These are phyloP conservation scores for Drosophila kohkoa DNA, from an alignment of 1,140 invertebrate species.

Conservation along the genomic window DNA sequence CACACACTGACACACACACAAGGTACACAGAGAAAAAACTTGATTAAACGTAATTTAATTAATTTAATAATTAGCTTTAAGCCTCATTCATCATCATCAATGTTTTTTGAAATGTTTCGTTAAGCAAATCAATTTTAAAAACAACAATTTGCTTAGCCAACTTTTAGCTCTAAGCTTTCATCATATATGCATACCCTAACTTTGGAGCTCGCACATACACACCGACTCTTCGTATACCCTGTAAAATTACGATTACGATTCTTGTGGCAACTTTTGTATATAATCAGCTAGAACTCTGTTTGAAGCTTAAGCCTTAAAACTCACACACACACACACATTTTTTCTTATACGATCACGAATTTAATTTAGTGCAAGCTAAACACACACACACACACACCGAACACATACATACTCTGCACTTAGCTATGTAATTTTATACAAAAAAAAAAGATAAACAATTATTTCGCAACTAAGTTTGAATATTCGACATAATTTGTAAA, in stretches of 20 bases:
- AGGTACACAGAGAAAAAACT: constrained; percentile 19
- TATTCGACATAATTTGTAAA: constrained; percentile 67
- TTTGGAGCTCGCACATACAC: not conserved
- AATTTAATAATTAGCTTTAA: constrained; percentile 57
- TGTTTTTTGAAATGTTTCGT: constrained; percentile 23
- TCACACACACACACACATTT: constrained; percentile 32
- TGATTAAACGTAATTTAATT: constrained; percentile 47
- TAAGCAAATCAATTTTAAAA: constrained; percentile 79
- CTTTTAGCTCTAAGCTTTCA: not conserved
- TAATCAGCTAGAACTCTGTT: constrained; percentile 41
- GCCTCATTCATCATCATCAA: constrained; percentile 54
- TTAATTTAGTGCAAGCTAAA: constrained; percentile 61
- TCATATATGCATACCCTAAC: constrained; percentile 25
- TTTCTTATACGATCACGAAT: constrained; percentile 70
- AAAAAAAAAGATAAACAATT: constrained; percentile 28
- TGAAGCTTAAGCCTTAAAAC: constrained; percentile 31
- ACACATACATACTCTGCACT: constrained; percentile 29
- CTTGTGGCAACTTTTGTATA: constrained; percentile 36
- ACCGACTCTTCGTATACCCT: constrained; percentile 7
- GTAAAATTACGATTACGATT: not conserved
- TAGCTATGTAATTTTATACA: constrained; percentile 56
- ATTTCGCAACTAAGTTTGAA: constrained; percentile 63
- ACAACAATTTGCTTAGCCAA: constrained; percentile 77
- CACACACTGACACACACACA: constrained; percentile 22
- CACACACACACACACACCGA: constrained; percentile 29